Conservation (phyloP, 2,888 invertebrate species). For the Rhimphoctona megacephalus region DNA sequence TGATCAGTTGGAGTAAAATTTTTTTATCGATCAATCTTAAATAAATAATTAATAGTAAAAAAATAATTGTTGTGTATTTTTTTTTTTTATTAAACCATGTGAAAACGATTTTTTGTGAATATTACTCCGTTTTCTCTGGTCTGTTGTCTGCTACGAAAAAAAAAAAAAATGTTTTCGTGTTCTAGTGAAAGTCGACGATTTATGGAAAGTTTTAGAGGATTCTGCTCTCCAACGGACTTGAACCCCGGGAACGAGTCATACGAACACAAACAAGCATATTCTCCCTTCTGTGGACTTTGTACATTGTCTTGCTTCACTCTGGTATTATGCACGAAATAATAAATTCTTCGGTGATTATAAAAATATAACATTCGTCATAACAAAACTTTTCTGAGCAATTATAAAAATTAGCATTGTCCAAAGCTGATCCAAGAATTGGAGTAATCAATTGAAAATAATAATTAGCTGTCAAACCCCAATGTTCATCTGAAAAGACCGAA, state of each 20-base stretch:
- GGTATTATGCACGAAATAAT: constrained; percentile 27
- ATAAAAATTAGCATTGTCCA: constrained; percentile 7
- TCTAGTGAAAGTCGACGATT: constrained; percentile 42
- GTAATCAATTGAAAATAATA: not conserved
- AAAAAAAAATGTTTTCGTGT: not conserved
- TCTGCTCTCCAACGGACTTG: constrained; percentile 57
- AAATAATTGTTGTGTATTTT: not conserved
- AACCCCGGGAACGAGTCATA: constrained; percentile 62
- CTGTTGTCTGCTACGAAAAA: not conserved
- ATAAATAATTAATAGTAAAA: not conserved
- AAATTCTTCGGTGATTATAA: constrained; percentile 6
- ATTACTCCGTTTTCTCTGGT: not conserved
- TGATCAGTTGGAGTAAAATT: no score
- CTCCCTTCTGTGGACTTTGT: constrained; percentile 59
- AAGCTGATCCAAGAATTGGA: not conserved
- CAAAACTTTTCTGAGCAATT: not conserved
- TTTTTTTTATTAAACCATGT: no score
- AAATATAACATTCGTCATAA: constrained; percentile 25
- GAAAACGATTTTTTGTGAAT: not conserved
- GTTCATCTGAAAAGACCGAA: not conserved
- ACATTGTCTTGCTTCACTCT: constrained; percentile 45
- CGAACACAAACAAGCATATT: constrained; percentile 30
- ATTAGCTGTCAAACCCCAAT: not conserved
- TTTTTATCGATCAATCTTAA: not conserved
- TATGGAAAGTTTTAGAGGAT: constrained; percentile 59